A percentile compares a stretch with the other conserved stretches of the same genome.
These are phyloP conservation scores for Felis chaus DNA, from an alignment of 2,113 vertebrate species.

Conservation along the genomic window DNA sequence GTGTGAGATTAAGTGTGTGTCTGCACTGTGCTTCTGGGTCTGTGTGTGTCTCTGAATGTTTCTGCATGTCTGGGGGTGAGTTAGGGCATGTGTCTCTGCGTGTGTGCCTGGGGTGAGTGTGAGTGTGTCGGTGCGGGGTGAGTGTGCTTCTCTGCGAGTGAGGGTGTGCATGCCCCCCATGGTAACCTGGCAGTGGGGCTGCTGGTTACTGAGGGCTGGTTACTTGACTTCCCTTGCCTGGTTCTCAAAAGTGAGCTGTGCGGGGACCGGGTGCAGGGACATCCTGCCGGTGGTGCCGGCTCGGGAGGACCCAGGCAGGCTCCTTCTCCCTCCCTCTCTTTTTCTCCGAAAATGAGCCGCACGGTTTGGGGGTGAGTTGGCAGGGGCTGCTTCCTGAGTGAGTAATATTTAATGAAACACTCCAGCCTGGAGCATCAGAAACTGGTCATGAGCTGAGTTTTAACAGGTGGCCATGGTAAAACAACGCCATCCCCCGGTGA, in stretches of 20 bases:
- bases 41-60: background rate
- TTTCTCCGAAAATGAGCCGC: conserved; percentile 52
- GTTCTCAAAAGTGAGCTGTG: background rate
- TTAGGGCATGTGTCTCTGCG: background rate
- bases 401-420: conserved; percentile 78
- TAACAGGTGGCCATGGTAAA: conserved; percentile 72
- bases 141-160: background rate
- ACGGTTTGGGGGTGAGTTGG: conserved; percentile 66
- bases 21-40: background rate
- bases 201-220: background rate
- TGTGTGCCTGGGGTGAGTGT: background rate
- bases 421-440: conserved; percentile 67
- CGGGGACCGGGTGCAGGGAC: fast-evolving
- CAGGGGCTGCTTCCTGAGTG: conserved; percentile 76
- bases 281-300: background rate
- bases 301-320: background rate
- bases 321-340: background rate
- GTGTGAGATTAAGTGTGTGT: background rate
- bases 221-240: background rate
- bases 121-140: background rate
- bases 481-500: conserved; percentile 30
- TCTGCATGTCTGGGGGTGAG: background rate
- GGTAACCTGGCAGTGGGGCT: background rate
- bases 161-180: background rate
- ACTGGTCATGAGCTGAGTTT: conserved; percentile 70